Percentiles rank a stretch among this genome's conserved stretches.
Conservation (phyloP, 1,140 invertebrate genomes). For the Nasonia longicornis region DNA sequence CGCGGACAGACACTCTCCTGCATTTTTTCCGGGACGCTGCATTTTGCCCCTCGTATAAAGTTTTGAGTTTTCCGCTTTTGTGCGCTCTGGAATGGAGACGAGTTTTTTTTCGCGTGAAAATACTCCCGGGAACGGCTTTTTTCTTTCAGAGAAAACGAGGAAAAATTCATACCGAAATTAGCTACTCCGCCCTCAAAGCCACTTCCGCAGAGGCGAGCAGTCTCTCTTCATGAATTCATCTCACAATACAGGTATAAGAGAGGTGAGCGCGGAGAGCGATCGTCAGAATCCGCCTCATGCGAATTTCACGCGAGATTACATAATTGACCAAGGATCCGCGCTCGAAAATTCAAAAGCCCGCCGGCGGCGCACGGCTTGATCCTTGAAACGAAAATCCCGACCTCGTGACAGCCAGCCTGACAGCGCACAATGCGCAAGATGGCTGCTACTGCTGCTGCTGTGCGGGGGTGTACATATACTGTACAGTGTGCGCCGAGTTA, state of each 20-base stretch:
- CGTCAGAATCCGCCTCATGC: constrained; percentile 3
- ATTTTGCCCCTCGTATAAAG: too few species aligned
- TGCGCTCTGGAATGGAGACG: too few species aligned
- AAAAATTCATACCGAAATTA: neutral
- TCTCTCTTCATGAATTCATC: too few species aligned
- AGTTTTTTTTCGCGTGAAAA: too few species aligned
- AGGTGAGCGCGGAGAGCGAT: neutral
- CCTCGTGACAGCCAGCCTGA: neutral
- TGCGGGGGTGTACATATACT: neutral
- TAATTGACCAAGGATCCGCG: neutral
- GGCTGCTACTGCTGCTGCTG: neutral
- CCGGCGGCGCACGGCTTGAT: neutral
- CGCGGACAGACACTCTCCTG: too few species aligned
- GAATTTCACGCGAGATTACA: neutral
- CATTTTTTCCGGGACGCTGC: too few species aligned
- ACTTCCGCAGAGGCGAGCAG: neutral
- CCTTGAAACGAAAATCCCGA: constrained; percentile 3
- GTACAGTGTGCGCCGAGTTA: too few species aligned
- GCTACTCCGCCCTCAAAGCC: neutral
- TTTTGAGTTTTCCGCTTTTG: too few species aligned
- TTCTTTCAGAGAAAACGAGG: too few species aligned
- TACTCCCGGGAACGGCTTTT: too few species aligned
- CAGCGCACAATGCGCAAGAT: neutral
- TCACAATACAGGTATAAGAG: too few species aligned
- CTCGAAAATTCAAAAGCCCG: constrained; percentile 11